A percentile compares a stretch with the other conserved stretches of the same genome.
These are phyloP conservation scores for Phengaris arion DNA, from an alignment of 2,888 invertebrate genomes.

Conservation along the genomic window DNA sequence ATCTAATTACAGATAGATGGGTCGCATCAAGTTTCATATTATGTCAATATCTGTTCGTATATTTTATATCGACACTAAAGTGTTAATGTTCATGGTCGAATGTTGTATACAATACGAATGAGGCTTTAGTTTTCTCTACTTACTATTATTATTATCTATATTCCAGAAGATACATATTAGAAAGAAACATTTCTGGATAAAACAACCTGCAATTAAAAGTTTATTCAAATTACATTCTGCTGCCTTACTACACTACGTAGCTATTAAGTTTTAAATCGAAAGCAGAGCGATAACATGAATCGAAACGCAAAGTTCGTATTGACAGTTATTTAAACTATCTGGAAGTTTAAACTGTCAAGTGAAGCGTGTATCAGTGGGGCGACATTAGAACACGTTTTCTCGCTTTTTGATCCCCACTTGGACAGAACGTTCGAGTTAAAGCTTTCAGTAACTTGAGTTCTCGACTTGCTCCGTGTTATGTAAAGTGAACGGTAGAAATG, in stretches of 20 bases:
- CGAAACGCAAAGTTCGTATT: slow-evolving; percentile 24
- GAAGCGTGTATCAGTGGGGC: slow-evolving; percentile 51
- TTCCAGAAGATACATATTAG: too few relatives aligned
- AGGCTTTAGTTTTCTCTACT: too few relatives aligned
- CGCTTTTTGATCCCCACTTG: slow-evolving; percentile 57
- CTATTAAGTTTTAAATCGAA: slow-evolving; percentile 7
- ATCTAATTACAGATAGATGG: slow-evolving; percentile 39
- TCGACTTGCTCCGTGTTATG: slow-evolving; percentile 50
- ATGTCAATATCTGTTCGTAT: background rate
- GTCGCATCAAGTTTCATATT: background rate
- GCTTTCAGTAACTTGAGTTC: slow-evolving; percentile 38
- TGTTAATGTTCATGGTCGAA: too few relatives aligned
- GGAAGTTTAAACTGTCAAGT: slow-evolving; percentile 36
- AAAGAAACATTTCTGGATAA: too few relatives aligned
- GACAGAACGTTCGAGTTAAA: slow-evolving; percentile 52
- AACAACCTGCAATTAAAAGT: too few relatives aligned
- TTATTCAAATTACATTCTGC: too few relatives aligned
- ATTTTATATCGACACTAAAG: too few relatives aligned
- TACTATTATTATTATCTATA: too few relatives aligned
- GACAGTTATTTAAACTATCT: slow-evolving; percentile 35
- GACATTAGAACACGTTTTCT: slow-evolving; percentile 58
- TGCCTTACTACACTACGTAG: too few relatives aligned
- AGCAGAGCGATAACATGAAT: background rate
- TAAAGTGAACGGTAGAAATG: slow-evolving; percentile 43
- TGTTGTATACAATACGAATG: too few relatives aligned